Base-by-base conservation (phyloP, 1,140 invertebrate species). In the Drosophila teissieri region DNA sequence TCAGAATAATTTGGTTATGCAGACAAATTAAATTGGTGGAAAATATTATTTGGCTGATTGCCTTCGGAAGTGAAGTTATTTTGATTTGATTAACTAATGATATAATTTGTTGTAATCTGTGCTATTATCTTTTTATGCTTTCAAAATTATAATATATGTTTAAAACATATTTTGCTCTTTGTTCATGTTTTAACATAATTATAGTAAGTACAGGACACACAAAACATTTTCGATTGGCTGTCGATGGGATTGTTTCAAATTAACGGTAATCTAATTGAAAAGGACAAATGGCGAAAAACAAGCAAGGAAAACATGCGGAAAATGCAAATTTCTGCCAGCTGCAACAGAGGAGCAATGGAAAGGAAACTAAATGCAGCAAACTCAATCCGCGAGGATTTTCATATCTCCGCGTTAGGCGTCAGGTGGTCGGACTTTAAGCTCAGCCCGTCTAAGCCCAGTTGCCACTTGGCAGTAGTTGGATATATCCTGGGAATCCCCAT, bases 251-350 rank as follows among this genome's bases (percentile, higher is more conserved):
- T 65, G 56, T 73, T 80, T 76, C 24, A 78, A 90, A 78, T 77
- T 51, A 56, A 67, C 46, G 60, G 22, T 63, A 64, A 82, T 83
- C 70, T 64, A 79, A 90, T 88, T 77, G 54, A 76, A 68, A 63
- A 44, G 53, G 60, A 52, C 70, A 78, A 77, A 70, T 60, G 62
- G 42, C 56, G 49, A 68, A 55, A 31, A 60, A 77, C 27, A 72
- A 49, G 36, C 36, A 17, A 17, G 52, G 42, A 70, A 19, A 19
- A 19, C 19, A 19, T 17, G 27, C 65, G 22, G 24, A 11, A 1
- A 56, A 42, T 46, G 56, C 37, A 49, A 58, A 76, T 77, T 40
- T 12, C 31, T 24, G 36, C 63, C 11, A 34, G 15, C 49, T 40
- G 36, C 36, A 8, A 52, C 37, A 45, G 44, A 11, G 10, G 36